Evolutionary conservation across 1,140 invertebrate species (phyloP).

Genomic region (Laupala kohalensis): DNA sequence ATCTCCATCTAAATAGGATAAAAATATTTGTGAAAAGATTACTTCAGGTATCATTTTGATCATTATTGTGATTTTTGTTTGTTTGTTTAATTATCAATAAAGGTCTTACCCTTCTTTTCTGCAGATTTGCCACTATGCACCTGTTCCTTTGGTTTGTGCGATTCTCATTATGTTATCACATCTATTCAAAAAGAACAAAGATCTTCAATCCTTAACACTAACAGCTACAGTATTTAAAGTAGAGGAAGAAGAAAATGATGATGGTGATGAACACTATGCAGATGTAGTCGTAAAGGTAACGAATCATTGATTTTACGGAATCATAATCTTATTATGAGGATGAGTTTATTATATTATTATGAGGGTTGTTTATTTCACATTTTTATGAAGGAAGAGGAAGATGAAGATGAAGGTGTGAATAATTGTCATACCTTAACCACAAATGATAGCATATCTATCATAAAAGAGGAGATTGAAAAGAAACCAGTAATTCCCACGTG

Average conservation of each 20-base stretch:
- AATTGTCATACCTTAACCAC: too few species aligned
- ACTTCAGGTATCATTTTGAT: constrained; percentile 48
- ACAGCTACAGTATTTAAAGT: background rate
- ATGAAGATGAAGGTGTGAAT: too few species aligned
- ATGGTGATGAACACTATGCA: constrained; percentile 28
- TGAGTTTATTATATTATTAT: too few species aligned
- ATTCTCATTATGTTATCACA: constrained; percentile 69
- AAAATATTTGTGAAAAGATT: constrained; percentile 82
- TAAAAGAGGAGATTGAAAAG: background rate
- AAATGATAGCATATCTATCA: too few species aligned
- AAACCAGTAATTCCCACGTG: background rate
- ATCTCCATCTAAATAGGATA: constrained; percentile 53
- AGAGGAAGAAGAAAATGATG: constrained; percentile 20
- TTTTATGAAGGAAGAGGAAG: too few species aligned
- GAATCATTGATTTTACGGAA: too few species aligned
- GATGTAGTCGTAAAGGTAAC: constrained; percentile 21
- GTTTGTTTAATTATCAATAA: constrained; percentile 26
- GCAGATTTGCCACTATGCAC: constrained; percentile 35
- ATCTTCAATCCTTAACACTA: constrained; percentile 13
- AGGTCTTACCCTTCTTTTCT: constrained; percentile 20
- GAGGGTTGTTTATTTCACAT: too few species aligned
- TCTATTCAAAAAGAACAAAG: constrained; percentile 27
- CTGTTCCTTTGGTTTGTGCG: constrained; percentile 53
- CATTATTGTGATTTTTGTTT: background rate
- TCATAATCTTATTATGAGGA: too few species aligned